Evolutionary conservation across 2,113 vertebrate genomes (phyloP), one percentile per base, ranked within the genome.

Genomic region (Psittacula cyanocephala): DNA sequence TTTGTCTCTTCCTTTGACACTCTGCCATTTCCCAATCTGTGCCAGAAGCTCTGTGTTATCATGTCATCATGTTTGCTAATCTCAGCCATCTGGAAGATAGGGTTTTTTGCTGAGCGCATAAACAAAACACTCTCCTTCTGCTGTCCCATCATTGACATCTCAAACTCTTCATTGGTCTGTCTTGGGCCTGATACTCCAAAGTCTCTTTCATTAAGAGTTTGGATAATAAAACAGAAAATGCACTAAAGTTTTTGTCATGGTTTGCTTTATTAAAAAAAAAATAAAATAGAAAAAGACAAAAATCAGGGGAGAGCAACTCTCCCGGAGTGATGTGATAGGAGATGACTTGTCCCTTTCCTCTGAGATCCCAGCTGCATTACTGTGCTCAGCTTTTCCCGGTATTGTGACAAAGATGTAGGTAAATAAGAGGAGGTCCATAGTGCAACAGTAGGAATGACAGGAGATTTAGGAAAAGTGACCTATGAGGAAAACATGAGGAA

Each of bases 81-180:
- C 86, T 88, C 79, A 84, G 55, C 63, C 86, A 91, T 83, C 68
- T 95, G 92, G 78, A 79, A 94, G 75, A 82, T 39, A 65, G 8
- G 8, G 16, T 20, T 39, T 94, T 94, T 85, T 76, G n/a, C 70
- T 57, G 57, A 88, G 35, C 52, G 37, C 59, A 59, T 76, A 89
- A 94, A 93, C 70, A 85, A 81, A 87, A 81, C 16, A 37, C 10
- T 63, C 27, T 85, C 3, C 37, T 91, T 7, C 84, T 89, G 57
- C 39, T 79, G 35, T 64, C 60, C 65, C 11, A 18, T 35, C 35
- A 50, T 24, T 44, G 39, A 69, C 33, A 68, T 64, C 77, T 60
- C 29, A 68, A 87, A 76, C 55, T 33, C 33, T 87, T 85, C 35
- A 15, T 13, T 82, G 39, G 4, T 63, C 47, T 59, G 1, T 43